Evolutionary conservation across 2,888 invertebrate species (phyloP).

Genomic region (Caenorhabditis sp.): DNA sequence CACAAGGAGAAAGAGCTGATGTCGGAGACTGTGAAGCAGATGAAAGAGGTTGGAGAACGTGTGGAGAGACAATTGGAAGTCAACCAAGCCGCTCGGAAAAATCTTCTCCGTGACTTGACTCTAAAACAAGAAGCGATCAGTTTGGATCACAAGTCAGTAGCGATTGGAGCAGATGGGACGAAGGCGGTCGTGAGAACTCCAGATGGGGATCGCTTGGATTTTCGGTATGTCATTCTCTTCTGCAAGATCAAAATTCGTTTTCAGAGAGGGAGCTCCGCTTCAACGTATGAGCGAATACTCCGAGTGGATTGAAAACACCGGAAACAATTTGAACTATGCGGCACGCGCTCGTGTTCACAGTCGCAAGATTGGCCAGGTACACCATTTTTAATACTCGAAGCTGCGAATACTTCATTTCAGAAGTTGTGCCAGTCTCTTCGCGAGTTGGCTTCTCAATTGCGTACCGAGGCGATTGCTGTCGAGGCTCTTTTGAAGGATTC

Average conservation of each 20-base stretch:
- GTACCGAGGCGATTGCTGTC: constrained; percentile 79
- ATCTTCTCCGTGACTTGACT: constrained; percentile 77
- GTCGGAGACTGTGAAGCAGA: constrained; percentile 73
- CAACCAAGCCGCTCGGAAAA: constrained; percentile 77
- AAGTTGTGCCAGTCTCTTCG: constrained; percentile 72
- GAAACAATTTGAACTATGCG: constrained; percentile 77
- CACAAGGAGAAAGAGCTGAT: constrained; percentile 79
- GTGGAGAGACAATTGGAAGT: constrained; percentile 79
- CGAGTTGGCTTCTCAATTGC: constrained; percentile 77
- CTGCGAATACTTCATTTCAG: constrained; percentile 33
- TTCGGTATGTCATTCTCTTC: constrained; percentile 47
- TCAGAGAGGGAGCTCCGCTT: constrained; percentile 77
- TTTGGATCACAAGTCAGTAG: constrained; percentile 75
- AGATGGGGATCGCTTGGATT: constrained; percentile 74
- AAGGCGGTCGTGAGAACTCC: constrained; percentile 69
- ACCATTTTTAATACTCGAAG: not conserved
- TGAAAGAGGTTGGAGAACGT: constrained; percentile 76
- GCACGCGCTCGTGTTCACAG: constrained; percentile 76
- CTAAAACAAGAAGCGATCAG: constrained; percentile 80
- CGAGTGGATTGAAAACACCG: constrained; percentile 82
- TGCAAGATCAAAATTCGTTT: not conserved
- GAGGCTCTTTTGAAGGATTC: constrained; percentile 80
- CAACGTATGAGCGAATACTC: constrained; percentile 81
- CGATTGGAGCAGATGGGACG: constrained; percentile 68
- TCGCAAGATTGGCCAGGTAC: constrained; percentile 79